These are phyloP conservation scores for Rousettus leschenaultii DNA, from an alignment of 2,113 vertebrate genomes.

Conservation along the genomic window DNA sequence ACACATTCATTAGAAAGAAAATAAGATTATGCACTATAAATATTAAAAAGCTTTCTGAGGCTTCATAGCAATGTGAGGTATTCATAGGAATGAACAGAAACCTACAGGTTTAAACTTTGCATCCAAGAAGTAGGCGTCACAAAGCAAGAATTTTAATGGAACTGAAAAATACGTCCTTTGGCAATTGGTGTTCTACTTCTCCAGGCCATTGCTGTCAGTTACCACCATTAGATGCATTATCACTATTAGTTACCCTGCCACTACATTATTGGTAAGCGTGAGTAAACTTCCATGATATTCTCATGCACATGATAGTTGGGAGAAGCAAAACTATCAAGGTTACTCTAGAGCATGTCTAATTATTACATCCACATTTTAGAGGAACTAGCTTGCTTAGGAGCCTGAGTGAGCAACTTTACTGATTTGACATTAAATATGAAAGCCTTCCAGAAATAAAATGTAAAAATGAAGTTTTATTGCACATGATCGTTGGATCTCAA, in stretches of 20 bases:
- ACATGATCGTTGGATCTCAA: slow-evolving; percentile 1
- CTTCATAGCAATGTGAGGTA: neutral
- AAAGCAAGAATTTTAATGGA: neutral
- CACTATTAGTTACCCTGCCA: fast-evolving
- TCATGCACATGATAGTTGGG: neutral
- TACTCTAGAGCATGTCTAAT: neutral
- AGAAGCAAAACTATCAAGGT: neutral
- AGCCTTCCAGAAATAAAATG: slow-evolving; percentile 20
- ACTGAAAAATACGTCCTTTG: neutral
- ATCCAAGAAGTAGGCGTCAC: neutral
- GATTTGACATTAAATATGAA: slow-evolving; percentile 23
- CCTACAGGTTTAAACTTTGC: neutral
- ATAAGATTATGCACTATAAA: neutral
- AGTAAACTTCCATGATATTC: neutral
- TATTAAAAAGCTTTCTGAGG: neutral
- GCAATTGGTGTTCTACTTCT: neutral
- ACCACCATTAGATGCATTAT: fast-evolving
- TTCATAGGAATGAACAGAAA: neutral
- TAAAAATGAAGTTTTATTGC: neutral
- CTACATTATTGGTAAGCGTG: neutral
- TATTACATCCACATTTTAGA: neutral
- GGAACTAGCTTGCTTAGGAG: neutral
- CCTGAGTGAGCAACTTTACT: neutral
- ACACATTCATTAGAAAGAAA: neutral
- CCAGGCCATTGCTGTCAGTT: fast-evolving